Conservation (phyloP, 2,888 invertebrate species). For the Perizoma affinitatum region DNA sequence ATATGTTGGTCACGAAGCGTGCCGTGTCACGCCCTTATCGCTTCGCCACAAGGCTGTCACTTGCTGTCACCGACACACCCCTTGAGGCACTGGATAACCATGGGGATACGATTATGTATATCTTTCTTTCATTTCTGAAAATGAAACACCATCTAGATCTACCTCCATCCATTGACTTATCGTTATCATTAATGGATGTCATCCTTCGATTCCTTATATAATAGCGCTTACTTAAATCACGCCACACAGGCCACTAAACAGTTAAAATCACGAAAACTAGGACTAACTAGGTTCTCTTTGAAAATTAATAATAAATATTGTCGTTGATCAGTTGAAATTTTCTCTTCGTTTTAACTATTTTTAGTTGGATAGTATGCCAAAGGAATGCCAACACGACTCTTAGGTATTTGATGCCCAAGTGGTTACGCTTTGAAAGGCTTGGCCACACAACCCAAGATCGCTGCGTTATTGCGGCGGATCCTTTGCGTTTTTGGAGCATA, state of each 20-base stretch:
- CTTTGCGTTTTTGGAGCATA: too few relatives aligned
- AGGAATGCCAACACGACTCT: slow-evolving; percentile 31
- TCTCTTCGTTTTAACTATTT: slow-evolving; percentile 3
- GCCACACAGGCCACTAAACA: too few relatives aligned
- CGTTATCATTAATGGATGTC: too few relatives aligned
- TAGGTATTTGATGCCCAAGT: slow-evolving; percentile 25
- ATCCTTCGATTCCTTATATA: too few relatives aligned
- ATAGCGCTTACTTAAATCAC: too few relatives aligned
- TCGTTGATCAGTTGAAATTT: neutral
- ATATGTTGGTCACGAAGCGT: slow-evolving; percentile 44
- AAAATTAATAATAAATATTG: neutral
- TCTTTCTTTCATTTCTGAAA: too few relatives aligned
- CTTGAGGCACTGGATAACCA: slow-evolving; percentile 25
- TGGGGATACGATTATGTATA: neutral
- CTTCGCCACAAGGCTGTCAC: slow-evolving; percentile 57
- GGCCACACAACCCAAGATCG: neutral
- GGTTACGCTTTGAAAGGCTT: slow-evolving; percentile 18
- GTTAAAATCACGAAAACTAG: too few relatives aligned
- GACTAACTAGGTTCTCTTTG: too few relatives aligned
- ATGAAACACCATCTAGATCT: too few relatives aligned
- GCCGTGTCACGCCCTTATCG: slow-evolving; percentile 67
- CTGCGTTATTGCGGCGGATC: too few relatives aligned
- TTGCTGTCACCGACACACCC: slow-evolving; percentile 54
- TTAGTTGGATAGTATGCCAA: slow-evolving; percentile 19
- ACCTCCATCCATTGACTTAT: too few relatives aligned